Evolutionary conservation across 64 coral and sea anemone genomes (phyloP), one percentile per base, ranked within the genome.

Genomic region (Porites lutea): DNA sequence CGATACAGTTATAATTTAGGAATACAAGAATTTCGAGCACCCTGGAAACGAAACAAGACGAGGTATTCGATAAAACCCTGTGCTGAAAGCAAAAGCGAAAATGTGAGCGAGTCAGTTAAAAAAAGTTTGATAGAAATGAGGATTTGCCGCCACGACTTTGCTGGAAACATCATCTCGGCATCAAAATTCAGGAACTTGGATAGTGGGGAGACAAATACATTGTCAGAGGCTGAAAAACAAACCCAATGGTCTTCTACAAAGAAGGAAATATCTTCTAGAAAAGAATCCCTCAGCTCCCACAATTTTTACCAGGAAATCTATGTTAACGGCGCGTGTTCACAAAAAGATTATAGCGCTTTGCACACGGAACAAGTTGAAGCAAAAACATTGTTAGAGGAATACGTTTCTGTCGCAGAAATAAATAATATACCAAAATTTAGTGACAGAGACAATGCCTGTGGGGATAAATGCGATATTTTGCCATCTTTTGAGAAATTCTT

Each of bases 1-100:
- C 46, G 47, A 21, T 84, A 84, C 46, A 84, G 81, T 65, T 84
- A 84, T 16, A 84, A 84, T 68, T 63, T 84, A 19, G 81, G 81
- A 84, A 84, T 68, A 21, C 81, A 52, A 18, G 47, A 84, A 3
- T 48, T 84, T 68, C 46, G 63, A 2, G 11, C 47, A 37, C 62
- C 21, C 10, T 18, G 81, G n/a, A 84, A 68, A 21, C 44, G 12
- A 13, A 48, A 84, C 69, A 47, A 45, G 3, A 19, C 13, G 37
- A 52, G 11, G 14, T 21, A 13, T 7, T 51, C 48, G 51, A 19
- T 13, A n/a, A 52, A 50, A 76, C 45, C 5, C 49, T 18, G 16
- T 8, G 61, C 18, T 13, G 46, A 21, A 18, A 65, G n/a, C 10
- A 51, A 47, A 12, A 43, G 37, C 0, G 62, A 76, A 50, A 2